These are phyloP conservation scores for Chloropsis hardwickii DNA, from an alignment of 2,113 vertebrate genomes.

Conservation along the genomic window DNA sequence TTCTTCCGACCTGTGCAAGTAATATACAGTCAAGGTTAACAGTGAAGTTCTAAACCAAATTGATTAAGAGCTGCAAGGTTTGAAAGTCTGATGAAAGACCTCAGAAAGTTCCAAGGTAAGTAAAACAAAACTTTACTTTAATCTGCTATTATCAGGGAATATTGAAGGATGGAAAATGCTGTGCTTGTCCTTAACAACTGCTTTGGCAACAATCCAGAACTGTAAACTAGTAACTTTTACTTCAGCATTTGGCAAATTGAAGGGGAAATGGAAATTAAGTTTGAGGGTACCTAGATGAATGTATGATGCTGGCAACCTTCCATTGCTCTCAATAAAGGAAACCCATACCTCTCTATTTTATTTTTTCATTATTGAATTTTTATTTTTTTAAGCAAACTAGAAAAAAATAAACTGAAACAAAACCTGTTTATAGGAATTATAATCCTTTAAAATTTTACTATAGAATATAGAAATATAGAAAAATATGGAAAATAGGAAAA, in stretches of 20 bases:
- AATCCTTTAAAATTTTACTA: background rate
- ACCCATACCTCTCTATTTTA: background rate
- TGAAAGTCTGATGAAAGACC: background rate
- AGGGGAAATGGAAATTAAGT: background rate
- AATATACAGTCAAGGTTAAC: background rate
- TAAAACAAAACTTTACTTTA: background rate
- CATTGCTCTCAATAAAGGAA: background rate
- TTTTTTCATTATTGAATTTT: background rate
- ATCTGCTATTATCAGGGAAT: background rate
- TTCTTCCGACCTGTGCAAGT: background rate
- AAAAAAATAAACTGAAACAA: background rate
- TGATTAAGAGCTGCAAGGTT: background rate
- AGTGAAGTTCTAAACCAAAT: background rate
- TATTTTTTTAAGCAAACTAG: background rate
- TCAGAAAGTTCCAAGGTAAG: background rate
- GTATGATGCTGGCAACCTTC: background rate
- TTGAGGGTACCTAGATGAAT: background rate
- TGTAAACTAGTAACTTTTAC: background rate
- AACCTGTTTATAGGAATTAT: background rate
- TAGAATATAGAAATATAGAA: too few species aligned
- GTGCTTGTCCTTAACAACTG: background rate
- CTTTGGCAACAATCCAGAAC: background rate
- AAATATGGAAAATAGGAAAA: too few species aligned
- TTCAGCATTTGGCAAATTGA: background rate
- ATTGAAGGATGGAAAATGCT: background rate